Conservation (phyloP, 2,888 invertebrate species). For the Autographa pulchrina region DNA sequence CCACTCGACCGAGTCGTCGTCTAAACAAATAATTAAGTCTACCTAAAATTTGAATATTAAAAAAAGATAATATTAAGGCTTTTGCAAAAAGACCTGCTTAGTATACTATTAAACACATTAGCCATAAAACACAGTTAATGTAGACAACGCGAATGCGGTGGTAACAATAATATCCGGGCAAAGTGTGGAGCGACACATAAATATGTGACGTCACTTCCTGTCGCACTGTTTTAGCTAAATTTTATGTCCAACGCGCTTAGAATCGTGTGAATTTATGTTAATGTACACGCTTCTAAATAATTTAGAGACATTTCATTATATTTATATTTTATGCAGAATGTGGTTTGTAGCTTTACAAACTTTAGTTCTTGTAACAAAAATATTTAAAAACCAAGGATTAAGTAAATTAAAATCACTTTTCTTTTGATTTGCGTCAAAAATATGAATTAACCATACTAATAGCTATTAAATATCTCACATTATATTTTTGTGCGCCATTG, state of each 20-base stretch:
- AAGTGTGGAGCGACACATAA: slow-evolving; percentile 60
- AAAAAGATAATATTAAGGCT: too few species aligned
- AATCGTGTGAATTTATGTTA: slow-evolving; percentile 46
- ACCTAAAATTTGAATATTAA: too few species aligned
- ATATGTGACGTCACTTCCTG: slow-evolving; percentile 57
- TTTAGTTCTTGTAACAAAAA: too few species aligned
- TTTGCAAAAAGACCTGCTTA: slow-evolving; percentile 24
- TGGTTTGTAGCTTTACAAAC: not conserved
- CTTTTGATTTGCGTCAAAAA: too few species aligned
- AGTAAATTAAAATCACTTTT: too few species aligned
- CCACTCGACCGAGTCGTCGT: too few species aligned
- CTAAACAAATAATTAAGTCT: too few species aligned
- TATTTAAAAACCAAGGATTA: too few species aligned
- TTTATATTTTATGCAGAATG: not conserved
- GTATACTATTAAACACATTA: slow-evolving; percentile 59
- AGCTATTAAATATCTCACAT: too few species aligned
- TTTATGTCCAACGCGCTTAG: slow-evolving; percentile 57
- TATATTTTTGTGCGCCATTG: too few species aligned
- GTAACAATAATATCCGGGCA: slow-evolving; percentile 64
- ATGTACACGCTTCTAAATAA: slow-evolving; percentile 15
- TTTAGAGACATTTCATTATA: slow-evolving; percentile 23
- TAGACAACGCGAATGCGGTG: slow-evolving; percentile 59
- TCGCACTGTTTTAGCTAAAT: slow-evolving; percentile 57
- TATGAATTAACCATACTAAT: too few species aligned
- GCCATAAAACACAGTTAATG: slow-evolving; percentile 62